Percentiles rank a stretch among this genome's conserved stretches.
phyloP scores from a whole-genome alignment of 2,113 vertebrate species.

The Cyprinodon tularosa region DNA sequence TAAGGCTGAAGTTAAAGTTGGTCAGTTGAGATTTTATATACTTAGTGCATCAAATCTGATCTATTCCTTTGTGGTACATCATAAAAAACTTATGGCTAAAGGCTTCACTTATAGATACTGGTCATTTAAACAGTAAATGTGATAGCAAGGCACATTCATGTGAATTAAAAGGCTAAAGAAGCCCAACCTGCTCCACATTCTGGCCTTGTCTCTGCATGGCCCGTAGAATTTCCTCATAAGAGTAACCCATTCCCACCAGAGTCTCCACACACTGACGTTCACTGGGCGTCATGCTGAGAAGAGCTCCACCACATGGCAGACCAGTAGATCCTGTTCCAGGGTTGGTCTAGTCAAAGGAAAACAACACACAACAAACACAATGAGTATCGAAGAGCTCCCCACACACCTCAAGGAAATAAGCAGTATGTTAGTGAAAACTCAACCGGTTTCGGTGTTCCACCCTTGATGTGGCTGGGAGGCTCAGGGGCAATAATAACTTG shows the following conservation, averaged over 20 bases:
- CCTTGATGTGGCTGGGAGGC: constrained; percentile 56
- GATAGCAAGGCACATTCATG: constrained; percentile 32
- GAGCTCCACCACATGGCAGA: constrained; percentile 64
- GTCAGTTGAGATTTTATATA: no score
- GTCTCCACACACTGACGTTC: constrained; percentile 92
- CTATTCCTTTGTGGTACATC: constrained; percentile 16
- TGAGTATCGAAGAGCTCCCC: background rate
- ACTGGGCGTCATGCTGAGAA: constrained; percentile 84
- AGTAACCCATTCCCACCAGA: constrained; percentile 94
- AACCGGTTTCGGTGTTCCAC: constrained; percentile 72
- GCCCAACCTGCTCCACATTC: constrained; percentile 92
- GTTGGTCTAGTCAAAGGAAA: constrained; percentile 46
- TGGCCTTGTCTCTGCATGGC: constrained; percentile 97
- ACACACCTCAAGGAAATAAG: background rate
- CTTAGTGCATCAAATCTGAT: background rate
- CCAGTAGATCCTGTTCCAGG: constrained; percentile 49
- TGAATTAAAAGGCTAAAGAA: background rate
- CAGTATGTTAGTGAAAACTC: constrained; percentile 5
- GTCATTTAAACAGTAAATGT: background rate
- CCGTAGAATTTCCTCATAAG: constrained; percentile 88
- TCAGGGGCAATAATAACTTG: constrained; percentile 63
- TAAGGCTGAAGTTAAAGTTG: no score
- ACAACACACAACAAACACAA: background rate
- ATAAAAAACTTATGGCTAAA: constrained; percentile 27
- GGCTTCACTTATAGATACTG: background rate